These are phyloP conservation scores for Pipistrellus nathusii DNA, from an alignment of 2,797 vertebrate species.

Conservation along the genomic window DNA sequence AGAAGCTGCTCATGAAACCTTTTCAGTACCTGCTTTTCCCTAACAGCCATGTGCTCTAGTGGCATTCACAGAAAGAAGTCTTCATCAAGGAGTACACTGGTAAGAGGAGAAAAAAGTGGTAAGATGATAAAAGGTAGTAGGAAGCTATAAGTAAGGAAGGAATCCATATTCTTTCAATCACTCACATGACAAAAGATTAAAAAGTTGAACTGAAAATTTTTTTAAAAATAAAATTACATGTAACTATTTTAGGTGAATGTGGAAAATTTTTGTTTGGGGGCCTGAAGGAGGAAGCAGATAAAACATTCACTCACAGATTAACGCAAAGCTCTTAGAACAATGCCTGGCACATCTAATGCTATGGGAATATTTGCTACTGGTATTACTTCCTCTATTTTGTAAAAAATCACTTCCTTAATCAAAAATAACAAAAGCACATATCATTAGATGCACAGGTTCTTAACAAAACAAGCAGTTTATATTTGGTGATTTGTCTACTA, in stretches of 20 bases:
- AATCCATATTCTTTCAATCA: background rate
- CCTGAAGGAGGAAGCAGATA: background rate
- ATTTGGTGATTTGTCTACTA: background rate
- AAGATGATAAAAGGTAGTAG: background rate
- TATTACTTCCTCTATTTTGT: background rate
- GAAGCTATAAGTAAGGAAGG: background rate
- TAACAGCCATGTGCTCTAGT: fast-evolving
- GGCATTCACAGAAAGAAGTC: background rate
- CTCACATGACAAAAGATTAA: background rate
- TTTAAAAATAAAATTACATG: background rate
- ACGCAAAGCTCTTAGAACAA: background rate
- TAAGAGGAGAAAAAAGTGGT: background rate
- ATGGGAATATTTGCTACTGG: background rate
- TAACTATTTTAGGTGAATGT: slow-evolving; percentile 3
- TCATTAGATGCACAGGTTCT: background rate
- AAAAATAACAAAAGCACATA: background rate
- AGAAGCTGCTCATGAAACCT: background rate
- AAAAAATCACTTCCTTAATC: background rate
- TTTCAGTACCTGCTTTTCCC: background rate
- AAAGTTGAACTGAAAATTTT: background rate
- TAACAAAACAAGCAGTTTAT: slow-evolving; percentile 16
- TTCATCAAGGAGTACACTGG: background rate
- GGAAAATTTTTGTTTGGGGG: background rate
- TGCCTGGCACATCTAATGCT: background rate
- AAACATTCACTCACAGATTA: background rate